These are phyloP conservation scores for Megathymus violae DNA, from an alignment of 1,140 invertebrate genomes.

Conservation along the genomic window DNA sequence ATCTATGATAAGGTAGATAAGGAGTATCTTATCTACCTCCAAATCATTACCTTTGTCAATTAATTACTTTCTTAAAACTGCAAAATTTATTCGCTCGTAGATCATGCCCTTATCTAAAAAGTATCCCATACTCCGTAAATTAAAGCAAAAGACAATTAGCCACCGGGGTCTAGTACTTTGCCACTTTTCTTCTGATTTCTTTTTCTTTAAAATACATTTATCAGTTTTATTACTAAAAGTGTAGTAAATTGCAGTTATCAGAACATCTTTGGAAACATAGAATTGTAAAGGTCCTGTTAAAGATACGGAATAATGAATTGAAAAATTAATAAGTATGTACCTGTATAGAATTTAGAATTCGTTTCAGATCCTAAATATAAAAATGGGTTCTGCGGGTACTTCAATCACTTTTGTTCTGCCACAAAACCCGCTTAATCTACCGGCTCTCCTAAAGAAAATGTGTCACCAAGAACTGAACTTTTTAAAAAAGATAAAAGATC, in stretches of 20 bases:
- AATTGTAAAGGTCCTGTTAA: too few relatives aligned
- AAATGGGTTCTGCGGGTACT: constrained; percentile 36
- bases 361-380: constrained; percentile 44
- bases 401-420: constrained; percentile 48
- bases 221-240: too few relatives aligned
- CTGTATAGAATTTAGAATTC: neutral
- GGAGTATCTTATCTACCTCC: too few relatives aligned
- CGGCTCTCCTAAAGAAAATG: constrained; percentile 37
- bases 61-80: constrained; percentile 10
- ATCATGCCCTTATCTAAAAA: constrained; percentile 28
- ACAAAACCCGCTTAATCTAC: constrained; percentile 24
- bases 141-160: constrained; percentile 22
- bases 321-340: too few relatives aligned
- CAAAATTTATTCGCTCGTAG: constrained; percentile 26
- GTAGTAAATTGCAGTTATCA: neutral
- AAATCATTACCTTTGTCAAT: neutral
- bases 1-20: too few relatives aligned
- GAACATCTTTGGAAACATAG: too few relatives aligned
- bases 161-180: constrained; percentile 1
- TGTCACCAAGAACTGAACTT: constrained; percentile 26
- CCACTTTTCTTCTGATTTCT: constrained; percentile 5
- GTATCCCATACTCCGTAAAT: constrained; percentile 25
- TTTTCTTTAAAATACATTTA: neutral
- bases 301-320: too few relatives aligned
- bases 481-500: constrained; percentile 32